phyloP scores from a whole-genome alignment of 2,113 vertebrate species.

The Syngnathus typhle region DNA sequence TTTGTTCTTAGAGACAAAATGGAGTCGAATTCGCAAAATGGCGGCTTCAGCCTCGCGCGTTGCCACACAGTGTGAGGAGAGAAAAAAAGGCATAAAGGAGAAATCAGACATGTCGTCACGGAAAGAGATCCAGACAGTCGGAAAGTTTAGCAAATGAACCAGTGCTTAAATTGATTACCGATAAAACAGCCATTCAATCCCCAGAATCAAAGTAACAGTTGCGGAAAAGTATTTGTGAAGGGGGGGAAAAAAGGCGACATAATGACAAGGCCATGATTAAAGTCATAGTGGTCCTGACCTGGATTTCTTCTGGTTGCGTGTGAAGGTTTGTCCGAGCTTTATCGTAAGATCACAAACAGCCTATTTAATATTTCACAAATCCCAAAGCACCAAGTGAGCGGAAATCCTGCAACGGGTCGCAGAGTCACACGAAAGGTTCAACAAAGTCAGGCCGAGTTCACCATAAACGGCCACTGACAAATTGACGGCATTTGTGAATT shows the following conservation, averaged over 20 bases:
- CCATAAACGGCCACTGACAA: conserved; percentile 13
- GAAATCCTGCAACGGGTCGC: conserved; percentile 45
- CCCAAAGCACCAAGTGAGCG: conserved; percentile 44
- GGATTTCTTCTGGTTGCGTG: conserved; percentile 67
- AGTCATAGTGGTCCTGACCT: conserved; percentile 59
- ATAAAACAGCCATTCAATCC: conserved; percentile 39
- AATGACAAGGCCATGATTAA: conserved; percentile 36
- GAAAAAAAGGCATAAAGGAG: conserved; percentile 15
- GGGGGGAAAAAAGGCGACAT: conserved; percentile 6
- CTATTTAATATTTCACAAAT: conserved; percentile 66
- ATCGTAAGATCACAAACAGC: conserved; percentile 64
- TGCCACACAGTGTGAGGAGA: conserved; percentile 15
- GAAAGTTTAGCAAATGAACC: conserved; percentile 42
- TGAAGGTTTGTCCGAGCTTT: conserved; percentile 61
- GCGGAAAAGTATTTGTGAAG: conserved; percentile 13
- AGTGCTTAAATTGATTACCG: conserved; percentile 9
- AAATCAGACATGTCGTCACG: conserved; percentile 28
- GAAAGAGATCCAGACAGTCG: conserved; percentile 23
- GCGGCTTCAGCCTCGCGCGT: conserved; percentile 44
- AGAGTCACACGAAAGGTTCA: conserved; percentile 47
- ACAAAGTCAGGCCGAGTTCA: conserved; percentile 53
- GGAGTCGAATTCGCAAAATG: conserved; percentile 69
- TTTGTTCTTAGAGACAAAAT: conserved; percentile 60
- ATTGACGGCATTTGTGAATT: not conserved
- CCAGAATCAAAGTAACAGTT: conserved; percentile 12